Evolutionary conservation across 30 jellyfish, hydroid and myxozoan species (phyloP).

Genomic region (Nemopilema nomurai): DNA sequence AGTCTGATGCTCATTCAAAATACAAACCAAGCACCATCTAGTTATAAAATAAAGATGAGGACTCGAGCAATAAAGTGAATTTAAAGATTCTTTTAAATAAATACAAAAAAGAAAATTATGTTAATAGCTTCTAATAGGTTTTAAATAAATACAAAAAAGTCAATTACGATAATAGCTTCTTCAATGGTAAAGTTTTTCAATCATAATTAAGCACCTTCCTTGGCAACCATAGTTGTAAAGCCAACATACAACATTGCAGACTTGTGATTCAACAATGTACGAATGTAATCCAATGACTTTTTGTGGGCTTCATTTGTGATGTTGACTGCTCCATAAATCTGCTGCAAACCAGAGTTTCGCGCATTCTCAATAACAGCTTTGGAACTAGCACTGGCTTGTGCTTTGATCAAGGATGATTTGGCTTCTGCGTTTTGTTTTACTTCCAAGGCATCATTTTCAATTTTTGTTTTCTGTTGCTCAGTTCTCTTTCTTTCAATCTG

Average conservation of each 20-base stretch:
- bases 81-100: no score
- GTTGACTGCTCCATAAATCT: slow-evolving; percentile 31
- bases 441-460: slow-evolving; percentile 34
- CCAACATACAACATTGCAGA: slow-evolving; percentile 49
- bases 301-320: slow-evolving; percentile 51
- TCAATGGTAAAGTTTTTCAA: neutral
- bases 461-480: slow-evolving; percentile 29
- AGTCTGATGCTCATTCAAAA: no score
- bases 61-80: no score
- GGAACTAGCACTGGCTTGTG: slow-evolving; percentile 58
- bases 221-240: slow-evolving; percentile 57
- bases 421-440: slow-evolving; percentile 57
- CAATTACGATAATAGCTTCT: no score
- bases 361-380: slow-evolving; percentile 56
- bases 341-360: slow-evolving; percentile 71
- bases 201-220: slow-evolving; percentile 9
- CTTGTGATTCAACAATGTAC: slow-evolving; percentile 38
- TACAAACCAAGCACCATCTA: no score
- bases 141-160: no score
- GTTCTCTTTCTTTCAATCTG: slow-evolving; percentile 63
- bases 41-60: no score
- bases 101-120: no score
- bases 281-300: slow-evolving; percentile 57
- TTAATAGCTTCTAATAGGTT: no score
- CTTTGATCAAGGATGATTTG: slow-evolving; percentile 19